A percentile compares a stretch with the other conserved stretches of the same genome.
Evolutionary conservation across 2,797 vertebrate species (phyloP).

Genomic region (Pogoniulus pusillus): DNA sequence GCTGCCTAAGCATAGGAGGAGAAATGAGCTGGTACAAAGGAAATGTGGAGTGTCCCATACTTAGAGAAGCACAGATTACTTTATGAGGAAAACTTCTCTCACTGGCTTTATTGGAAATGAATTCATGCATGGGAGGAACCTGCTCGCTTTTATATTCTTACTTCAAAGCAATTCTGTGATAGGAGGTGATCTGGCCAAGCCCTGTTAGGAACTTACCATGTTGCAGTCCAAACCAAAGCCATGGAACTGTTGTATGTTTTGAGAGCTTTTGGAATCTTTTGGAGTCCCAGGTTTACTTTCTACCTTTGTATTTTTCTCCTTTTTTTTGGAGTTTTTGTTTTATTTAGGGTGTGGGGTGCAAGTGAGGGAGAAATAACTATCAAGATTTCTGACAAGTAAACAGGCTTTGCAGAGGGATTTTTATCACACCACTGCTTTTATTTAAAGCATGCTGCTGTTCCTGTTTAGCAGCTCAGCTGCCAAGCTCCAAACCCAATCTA

Average conservation of each 20-base stretch:
- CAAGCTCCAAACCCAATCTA: conserved; percentile 10
- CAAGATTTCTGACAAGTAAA: conserved; percentile 7
- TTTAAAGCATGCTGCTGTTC: conserved; percentile 26
- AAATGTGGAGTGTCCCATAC: neutral
- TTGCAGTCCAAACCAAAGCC: neutral
- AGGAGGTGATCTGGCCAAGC: neutral
- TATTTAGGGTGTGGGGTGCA: accelerated
- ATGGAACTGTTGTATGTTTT: neutral
- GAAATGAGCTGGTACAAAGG: neutral
- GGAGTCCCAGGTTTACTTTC: neutral
- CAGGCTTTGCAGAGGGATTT: neutral
- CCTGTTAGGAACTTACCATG: neutral
- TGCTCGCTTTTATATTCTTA: neutral
- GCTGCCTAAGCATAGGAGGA: neutral
- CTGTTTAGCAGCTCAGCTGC: conserved; percentile 21
- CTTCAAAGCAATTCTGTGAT: neutral
- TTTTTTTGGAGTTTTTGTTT: neutral
- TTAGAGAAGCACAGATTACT: neutral
- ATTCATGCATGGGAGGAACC: neutral
- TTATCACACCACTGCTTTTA: conserved; percentile 17
- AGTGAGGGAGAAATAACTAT: neutral
- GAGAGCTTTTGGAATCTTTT: neutral
- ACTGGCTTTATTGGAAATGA: neutral
- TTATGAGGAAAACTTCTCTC: neutral
- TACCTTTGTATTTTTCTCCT: neutral